Conservation (phyloP, 2,888 invertebrate species). For the Coelopa pilipes region DNA sequence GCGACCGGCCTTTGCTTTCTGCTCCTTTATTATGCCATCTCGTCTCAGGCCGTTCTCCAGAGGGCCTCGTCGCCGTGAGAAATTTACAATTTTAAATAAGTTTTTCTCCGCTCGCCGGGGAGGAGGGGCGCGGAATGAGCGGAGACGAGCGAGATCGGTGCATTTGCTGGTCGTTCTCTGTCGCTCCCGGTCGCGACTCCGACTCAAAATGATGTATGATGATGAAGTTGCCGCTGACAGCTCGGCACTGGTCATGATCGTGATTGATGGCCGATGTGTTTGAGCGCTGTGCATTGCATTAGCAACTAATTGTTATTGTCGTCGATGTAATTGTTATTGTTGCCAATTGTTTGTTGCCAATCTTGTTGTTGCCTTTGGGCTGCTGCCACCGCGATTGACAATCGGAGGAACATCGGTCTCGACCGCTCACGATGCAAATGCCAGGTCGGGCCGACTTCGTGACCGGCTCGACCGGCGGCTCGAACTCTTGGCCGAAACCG, state of each 20-base stretch:
- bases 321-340: too few relatives aligned
- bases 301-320: background rate
- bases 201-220: conserved; percentile 15
- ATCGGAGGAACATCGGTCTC: too few relatives aligned
- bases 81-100: background rate
- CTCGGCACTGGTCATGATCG: background rate
- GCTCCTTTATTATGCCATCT: background rate
- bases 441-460: too few relatives aligned
- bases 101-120: background rate
- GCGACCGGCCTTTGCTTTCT: background rate
- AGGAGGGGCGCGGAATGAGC: background rate
- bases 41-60: background rate
- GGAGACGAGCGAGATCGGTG: too few relatives aligned
- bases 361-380: too few relatives aligned
- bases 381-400: too few relatives aligned
- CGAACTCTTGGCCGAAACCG: too few relatives aligned
- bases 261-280: conserved; percentile 8
- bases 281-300: background rate
- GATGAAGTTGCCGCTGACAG: conserved; percentile 22
- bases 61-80: background rate
- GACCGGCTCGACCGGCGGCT: too few relatives aligned
- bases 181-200: background rate
- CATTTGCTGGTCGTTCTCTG: too few relatives aligned
- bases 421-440: too few relatives aligned
- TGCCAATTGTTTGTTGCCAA: too few relatives aligned